Evolutionary conservation across 2,797 vertebrate species (phyloP).

Genomic region (Streptopelia turtur): DNA sequence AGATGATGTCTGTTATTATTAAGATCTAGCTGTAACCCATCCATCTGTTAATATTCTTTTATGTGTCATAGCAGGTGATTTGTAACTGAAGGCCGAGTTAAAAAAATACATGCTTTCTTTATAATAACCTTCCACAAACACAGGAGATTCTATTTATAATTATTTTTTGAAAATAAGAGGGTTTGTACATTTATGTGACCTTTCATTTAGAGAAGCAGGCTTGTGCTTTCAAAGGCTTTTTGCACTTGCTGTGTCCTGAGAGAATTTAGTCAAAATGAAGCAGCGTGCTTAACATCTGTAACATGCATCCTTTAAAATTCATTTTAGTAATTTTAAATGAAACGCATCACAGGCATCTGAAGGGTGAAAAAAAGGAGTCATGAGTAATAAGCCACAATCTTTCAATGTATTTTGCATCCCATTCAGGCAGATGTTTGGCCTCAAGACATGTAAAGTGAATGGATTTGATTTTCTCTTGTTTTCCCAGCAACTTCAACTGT

Average conservation of each 20-base stretch:
- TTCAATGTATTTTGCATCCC: constrained; percentile 4
- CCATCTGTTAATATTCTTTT: constrained; percentile 44
- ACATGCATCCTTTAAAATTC: neutral
- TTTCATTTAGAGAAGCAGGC: neutral
- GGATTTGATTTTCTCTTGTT: constrained; percentile 4
- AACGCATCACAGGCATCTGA: neutral
- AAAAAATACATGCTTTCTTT: neutral
- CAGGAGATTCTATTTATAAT: neutral
- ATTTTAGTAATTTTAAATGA: neutral
- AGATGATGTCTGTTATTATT: constrained; percentile 51
- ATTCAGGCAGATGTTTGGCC: constrained; percentile 35
- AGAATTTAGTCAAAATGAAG: neutral
- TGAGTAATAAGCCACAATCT: neutral
- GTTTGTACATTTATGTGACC: neutral
- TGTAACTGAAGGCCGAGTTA: constrained; percentile 21
- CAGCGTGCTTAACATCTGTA: neutral
- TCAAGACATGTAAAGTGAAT: constrained; percentile 33
- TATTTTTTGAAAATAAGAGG: neutral
- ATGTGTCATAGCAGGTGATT: constrained; percentile 36
- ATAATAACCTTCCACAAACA: neutral
- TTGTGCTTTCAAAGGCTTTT: neutral
- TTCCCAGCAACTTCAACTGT: neutral
- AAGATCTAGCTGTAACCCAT: constrained; percentile 35
- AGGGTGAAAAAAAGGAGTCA: neutral
- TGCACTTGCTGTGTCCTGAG: neutral